Evolutionary conservation across 2,888 invertebrate species (phyloP).

Genomic region (Hymenopus coronatus): DNA sequence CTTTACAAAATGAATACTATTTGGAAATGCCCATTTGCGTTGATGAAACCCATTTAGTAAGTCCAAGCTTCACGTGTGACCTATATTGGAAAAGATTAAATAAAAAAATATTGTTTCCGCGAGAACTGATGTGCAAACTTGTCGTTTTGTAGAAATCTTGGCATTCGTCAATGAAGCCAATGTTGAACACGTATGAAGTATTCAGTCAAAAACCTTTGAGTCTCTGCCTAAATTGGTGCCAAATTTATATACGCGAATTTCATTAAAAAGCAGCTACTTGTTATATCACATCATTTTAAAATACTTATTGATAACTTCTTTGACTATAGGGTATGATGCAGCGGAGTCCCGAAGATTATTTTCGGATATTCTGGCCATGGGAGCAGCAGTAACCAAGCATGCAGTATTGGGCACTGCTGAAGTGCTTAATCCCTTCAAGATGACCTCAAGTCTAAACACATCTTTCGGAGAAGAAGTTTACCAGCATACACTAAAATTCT

Average conservation of each 20-base stretch:
- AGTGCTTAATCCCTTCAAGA: not conserved
- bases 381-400: not conserved
- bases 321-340: not conserved
- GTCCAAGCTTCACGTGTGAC: too few species aligned
- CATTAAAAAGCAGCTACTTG: too few species aligned
- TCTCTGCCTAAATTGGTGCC: not conserved
- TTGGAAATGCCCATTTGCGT: too few species aligned
- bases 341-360: not conserved
- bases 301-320: not conserved
- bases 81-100: too few species aligned
- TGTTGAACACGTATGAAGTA: not conserved
- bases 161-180: not conserved
- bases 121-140: too few species aligned
- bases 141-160: not conserved
- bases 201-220: not conserved
- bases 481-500: not conserved
- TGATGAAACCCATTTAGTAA: too few species aligned
- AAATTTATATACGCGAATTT: not conserved
- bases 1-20: too few species aligned
- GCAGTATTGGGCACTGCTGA: not conserved
- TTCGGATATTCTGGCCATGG: not conserved
- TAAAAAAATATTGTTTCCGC: fast-evolving
- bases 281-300: not conserved
- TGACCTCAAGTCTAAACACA: not conserved
- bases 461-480: not conserved